Evolutionary conservation across 2,797 vertebrate species (phyloP).

Genomic region (Cottoperca gobio): DNA sequence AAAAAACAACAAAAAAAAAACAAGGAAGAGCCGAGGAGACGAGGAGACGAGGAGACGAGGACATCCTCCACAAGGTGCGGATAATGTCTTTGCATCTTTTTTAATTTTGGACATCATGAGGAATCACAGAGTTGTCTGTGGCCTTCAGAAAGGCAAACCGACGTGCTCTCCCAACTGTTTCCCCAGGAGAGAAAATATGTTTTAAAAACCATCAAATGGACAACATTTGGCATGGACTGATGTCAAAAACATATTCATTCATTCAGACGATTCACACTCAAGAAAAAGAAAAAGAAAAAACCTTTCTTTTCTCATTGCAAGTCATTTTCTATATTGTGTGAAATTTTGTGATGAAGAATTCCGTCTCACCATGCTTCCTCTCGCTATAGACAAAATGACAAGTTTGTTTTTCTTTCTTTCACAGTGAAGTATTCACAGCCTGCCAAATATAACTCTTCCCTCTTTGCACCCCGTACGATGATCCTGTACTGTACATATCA

Average conservation of each 20-base stretch:
- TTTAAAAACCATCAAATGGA: conserved; percentile 72
- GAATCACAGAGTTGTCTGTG: conserved; percentile 56
- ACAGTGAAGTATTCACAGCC: conserved; percentile 74
- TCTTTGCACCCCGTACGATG: conserved; percentile 75
- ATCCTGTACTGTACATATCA: conserved; percentile 85
- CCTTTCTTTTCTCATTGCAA: conserved; percentile 68
- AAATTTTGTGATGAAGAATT: conserved; percentile 82
- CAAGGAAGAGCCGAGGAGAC: conserved; percentile 47
- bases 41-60: conserved; percentile 39
- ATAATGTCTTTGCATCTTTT: conserved; percentile 61
- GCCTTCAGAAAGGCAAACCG: conserved; percentile 50
- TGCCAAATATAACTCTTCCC: conserved; percentile 82
- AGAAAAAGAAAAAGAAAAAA: conserved; percentile 42
- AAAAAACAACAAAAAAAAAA: conserved; percentile 48
- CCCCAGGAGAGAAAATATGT: conserved; percentile 59
- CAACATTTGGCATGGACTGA: conserved; percentile 68
- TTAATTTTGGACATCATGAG: conserved; percentile 66
- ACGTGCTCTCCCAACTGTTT: conserved; percentile 54
- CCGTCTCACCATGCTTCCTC: conserved; percentile 78
- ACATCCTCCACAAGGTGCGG: conserved; percentile 44
- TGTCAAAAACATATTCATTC: conserved; percentile 61
- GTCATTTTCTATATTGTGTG: conserved; percentile 81
- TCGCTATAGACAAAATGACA: conserved; percentile 61
- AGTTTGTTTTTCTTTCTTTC: conserved; percentile 51
- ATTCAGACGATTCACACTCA: conserved; percentile 60